These are phyloP conservation scores for Junonia oenone DNA, from an alignment of 2,888 invertebrate species.

Conservation along the genomic window DNA sequence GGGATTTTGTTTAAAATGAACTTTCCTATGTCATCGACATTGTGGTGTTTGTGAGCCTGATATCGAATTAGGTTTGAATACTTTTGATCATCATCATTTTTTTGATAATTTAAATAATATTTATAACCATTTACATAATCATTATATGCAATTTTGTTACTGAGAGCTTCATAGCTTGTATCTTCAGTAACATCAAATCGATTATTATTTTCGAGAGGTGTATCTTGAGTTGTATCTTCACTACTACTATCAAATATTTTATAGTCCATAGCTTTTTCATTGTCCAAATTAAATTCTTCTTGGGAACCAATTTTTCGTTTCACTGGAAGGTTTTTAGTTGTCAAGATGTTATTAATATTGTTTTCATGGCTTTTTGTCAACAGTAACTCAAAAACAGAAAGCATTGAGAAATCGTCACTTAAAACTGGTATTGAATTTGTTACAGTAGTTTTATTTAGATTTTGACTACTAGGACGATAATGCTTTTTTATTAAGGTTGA, in stretches of 20 bases:
- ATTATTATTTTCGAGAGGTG: background rate
- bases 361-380: constrained; percentile 45
- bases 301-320: constrained; percentile 6
- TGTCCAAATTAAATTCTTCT: constrained; percentile 30
- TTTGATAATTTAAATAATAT: constrained; percentile 59
- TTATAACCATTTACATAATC: constrained; percentile 63
- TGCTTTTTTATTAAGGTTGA: background rate
- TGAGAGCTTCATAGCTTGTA: constrained; percentile 43
- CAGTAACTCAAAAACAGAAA: constrained; percentile 47
- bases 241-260: constrained; percentile 26
- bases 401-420: constrained; percentile 46
- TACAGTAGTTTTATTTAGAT: constrained; percentile 11
- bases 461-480: constrained; percentile 14
- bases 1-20: constrained; percentile 61
- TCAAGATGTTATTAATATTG: constrained; percentile 40
- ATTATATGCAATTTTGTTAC: constrained; percentile 52
- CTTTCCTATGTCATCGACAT: constrained; percentile 67
- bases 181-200: constrained; percentile 27
- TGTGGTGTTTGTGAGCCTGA: constrained; percentile 65
- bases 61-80: constrained; percentile 58
- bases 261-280: constrained; percentile 33
- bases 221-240: constrained; percentile 4
- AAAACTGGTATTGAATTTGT: constrained; percentile 28
- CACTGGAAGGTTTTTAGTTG: constrained; percentile 31
- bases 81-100: constrained; percentile 45